These are phyloP conservation scores for Potorous gilbertii DNA, from an alignment of 2,797 vertebrate species.

Conservation along the genomic window DNA sequence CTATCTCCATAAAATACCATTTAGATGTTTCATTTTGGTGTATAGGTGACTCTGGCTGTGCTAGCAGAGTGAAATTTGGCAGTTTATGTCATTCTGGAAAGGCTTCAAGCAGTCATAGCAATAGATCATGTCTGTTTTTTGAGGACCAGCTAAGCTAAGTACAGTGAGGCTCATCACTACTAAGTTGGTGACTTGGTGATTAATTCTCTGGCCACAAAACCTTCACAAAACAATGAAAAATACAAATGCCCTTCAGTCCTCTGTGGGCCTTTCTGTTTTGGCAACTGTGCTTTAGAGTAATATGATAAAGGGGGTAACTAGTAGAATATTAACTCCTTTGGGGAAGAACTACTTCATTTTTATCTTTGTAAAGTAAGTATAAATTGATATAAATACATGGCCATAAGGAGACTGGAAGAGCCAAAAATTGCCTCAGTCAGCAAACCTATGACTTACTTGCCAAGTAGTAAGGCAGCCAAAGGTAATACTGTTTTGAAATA, in stretches of 20 bases:
- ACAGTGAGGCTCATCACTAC: not conserved
- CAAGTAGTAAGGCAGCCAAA: not conserved
- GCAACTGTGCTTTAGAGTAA: not conserved
- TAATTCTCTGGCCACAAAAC: not conserved
- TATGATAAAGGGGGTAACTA: not conserved
- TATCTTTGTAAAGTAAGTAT: not conserved
- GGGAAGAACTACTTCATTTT: not conserved
- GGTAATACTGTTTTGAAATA: not conserved
- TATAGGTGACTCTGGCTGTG: not conserved
- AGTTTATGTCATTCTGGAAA: not conserved
- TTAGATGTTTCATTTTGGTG: not conserved
- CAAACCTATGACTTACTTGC: not conserved
- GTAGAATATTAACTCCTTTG: not conserved
- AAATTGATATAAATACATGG: not conserved
- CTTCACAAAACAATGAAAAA: not conserved
- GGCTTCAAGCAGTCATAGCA: not conserved
- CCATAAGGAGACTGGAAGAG: not conserved
- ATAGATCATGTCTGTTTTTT: not conserved
- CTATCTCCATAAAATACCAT: not conserved
- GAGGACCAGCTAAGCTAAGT: not conserved
- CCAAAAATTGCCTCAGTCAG: not conserved
- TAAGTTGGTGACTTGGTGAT: not conserved
- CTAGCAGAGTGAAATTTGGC: not conserved
- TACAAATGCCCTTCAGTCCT: not conserved
- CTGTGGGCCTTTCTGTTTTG: not conserved